A percentile compares a stretch with the other conserved stretches of the same genome.
These are phyloP conservation scores for Ectobius pallidus DNA, from an alignment of 2,888 invertebrate species.

Conservation along the genomic window DNA sequence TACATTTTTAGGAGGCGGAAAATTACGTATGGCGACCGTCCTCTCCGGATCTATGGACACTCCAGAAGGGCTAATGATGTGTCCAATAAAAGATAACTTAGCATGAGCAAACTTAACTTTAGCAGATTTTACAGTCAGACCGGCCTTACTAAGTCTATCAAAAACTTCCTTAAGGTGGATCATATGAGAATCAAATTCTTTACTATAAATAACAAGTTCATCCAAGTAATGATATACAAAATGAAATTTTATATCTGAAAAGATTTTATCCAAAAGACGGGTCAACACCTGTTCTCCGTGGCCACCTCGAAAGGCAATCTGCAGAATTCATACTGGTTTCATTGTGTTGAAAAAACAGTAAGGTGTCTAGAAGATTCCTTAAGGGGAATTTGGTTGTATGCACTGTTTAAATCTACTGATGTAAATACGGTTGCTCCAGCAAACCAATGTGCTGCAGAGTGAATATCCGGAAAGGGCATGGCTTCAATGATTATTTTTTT, in stretches of 20 bases:
- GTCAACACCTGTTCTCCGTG: neutral
- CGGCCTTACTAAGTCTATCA: neutral
- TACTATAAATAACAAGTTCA: neutral
- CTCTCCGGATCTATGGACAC: neutral
- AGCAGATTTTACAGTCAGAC: neutral
- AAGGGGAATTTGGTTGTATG: neutral
- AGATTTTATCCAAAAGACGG: neutral
- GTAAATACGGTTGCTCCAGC: neutral
- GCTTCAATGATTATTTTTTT: too few relatives aligned
- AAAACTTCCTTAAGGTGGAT: neutral
- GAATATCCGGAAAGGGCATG: too few relatives aligned
- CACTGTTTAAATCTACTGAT: neutral
- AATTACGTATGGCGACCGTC: neutral
- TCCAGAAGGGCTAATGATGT: neutral
- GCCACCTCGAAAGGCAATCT: neutral
- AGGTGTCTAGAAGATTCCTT: too few relatives aligned
- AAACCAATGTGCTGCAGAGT: neutral
- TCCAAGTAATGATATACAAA: neutral
- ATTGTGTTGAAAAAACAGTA: neutral
- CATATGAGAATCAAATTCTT: neutral
- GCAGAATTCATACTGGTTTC: neutral
- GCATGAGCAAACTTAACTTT: neutral
- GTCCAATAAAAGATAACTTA: neutral
- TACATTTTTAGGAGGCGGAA: neutral
- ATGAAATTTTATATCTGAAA: neutral